Base-by-base conservation (phyloP, 2,113 vertebrate genomes). In the Brachyhypopomus gauderio region DNA sequence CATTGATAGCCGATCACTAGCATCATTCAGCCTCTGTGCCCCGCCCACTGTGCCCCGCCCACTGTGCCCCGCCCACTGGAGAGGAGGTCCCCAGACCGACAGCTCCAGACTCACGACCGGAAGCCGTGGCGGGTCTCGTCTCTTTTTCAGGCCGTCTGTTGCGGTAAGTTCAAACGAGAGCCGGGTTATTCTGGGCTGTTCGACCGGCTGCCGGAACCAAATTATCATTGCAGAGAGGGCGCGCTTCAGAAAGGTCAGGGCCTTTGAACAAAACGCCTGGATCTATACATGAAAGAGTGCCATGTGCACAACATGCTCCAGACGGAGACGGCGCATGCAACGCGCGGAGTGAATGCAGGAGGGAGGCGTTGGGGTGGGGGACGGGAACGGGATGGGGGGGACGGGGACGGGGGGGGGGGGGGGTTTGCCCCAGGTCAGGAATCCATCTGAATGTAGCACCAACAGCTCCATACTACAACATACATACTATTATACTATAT, bases 201-300 rank as follows among this genome's bases (percentile, higher is more conserved):
- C 80, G 85, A 80, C 87, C 85, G 56, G 79, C 74, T 80, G 86
- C 89, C 90, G 85, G 87, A 86, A 88, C 86, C 80, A 80, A 89
- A 92, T 93, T 91, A 93, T 90, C 91, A 92, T 92, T 93, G 92
- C 92, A 92, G 92, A 93, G 91, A 87, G 83, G 83, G 82, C 12
- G 19, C 3, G 87, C 85, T 89, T 89, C 85, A 86, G 88, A 92
- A 93, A 93, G 91, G 90, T 92, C 92, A 89, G 79, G 83, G 30
- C 90, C 90, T 93, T 94, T 92, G 89, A 92, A 92, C 91, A 92
- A 91, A 94, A 92, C 81, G 87, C 87, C 90, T 89, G 85, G 84
- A 90, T 91, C 89, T 86, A 90, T 88, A 90, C 89, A 93, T 92
- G 89, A 93, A 92, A 94, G 88, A 92, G 88, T 64, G 81, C 70